Percentiles rank a stretch among this genome's conserved stretches.
These are phyloP conservation scores for rat (Rattus norvegicus) DNA, from an alignment of 2,113 vertebrate species.

Conservation along the genomic window GRCr8 NC_086024.1:127976501-127977000, in stretches of 20 bases:
- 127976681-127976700: not conserved
- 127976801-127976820: not conserved
- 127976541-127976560: not conserved
- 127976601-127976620: not conserved
- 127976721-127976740: not conserved
- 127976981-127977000: not conserved
- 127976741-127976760: not conserved
- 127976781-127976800: not conserved
- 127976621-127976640: not conserved
- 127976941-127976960: not conserved
- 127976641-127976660: not conserved
- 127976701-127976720: not conserved
- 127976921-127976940: not conserved
- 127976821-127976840: not conserved
- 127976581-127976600: not conserved
- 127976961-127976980: not conserved
- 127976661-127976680: not conserved
- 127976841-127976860: not conserved
- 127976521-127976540: not conserved
- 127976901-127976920: not conserved
- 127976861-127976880: not conserved
- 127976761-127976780: not conserved
- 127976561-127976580: not conserved
- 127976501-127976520: not conserved
- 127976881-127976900: not conserved